phyloP scores from a whole-genome alignment of 2,797 vertebrate species.

The Florisuga fusca region DNA sequence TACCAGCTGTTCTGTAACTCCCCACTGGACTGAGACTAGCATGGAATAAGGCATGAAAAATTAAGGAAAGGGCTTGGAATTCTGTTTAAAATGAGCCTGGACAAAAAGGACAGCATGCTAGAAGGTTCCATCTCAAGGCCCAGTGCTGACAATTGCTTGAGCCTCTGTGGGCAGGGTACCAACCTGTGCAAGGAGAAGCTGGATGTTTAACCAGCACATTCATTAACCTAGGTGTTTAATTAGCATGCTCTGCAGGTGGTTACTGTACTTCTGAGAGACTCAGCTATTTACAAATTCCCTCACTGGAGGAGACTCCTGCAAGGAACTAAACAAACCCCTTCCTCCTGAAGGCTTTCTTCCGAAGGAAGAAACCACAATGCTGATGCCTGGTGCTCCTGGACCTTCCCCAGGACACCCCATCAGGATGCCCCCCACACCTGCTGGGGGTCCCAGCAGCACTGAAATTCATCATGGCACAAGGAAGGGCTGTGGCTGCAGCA shows the following conservation, averaged over 20 bases:
- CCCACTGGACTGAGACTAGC: neutral
- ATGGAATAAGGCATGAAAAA: neutral
- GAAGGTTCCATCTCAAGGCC: neutral
- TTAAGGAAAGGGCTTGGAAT: neutral
- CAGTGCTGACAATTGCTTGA: neutral
- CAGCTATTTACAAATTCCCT: neutral
- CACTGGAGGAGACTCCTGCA: neutral
- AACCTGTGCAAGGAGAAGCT: neutral
- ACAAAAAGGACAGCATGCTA: neutral
- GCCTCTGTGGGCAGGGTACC: neutral
- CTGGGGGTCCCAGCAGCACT: neutral
- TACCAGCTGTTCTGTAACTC: neutral
- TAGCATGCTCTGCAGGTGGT: neutral
- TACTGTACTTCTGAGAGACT: neutral
- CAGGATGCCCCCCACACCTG: neutral
- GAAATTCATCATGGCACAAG: neutral
- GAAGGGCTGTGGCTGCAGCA: neutral
- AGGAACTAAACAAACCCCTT: neutral
- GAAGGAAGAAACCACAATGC: neutral
- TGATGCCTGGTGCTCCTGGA: neutral
- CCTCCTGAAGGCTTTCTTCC: neutral
- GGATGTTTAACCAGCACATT: fast-evolving
- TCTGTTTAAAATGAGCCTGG: neutral
- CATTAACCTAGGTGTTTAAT: neutral
- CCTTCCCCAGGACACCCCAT: neutral